Base-by-base conservation (phyloP, 2,797 vertebrate species). In the Aphelocoma californica region DNA sequence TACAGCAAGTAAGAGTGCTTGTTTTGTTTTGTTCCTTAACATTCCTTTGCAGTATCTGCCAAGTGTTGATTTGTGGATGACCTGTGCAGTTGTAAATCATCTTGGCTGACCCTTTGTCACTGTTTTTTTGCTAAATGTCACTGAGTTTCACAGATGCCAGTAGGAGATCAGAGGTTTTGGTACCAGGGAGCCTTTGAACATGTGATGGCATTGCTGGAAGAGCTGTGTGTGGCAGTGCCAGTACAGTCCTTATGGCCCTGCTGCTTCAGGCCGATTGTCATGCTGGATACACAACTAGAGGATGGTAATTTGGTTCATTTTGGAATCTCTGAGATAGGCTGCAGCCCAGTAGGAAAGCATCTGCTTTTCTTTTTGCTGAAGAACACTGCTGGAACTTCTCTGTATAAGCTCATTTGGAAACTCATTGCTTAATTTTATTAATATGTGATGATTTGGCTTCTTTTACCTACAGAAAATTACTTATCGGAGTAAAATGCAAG, bases 401-500 rank as follows among this genome's bases (percentile, higher is more conserved):
- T 70, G 44, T 69, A 16, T 18, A 66, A 90, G 23, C 56, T 94
- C 66, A 29, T 45, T 75, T 58, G 50, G 70, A 92, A 86, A 7
- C 34, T 24, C 13, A 0, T 73, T 71, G 53, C 88, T 80, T 84
- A 77, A 70, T 80, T 95, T 97, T 90, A 80, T 86, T 95, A 85
- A 65, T 92, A 66, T 42, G 78, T 61, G 74, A 38, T 88, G 53
- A 93, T 93, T 88, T 93, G 93, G 56, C 53, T 82, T 31, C 53
- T 95, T 92, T 85, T 82, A 96, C 94, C 88, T 95, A 61, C n/a
- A 57, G 61, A 96, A 96, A 95, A 94, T 75, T n/a, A 82, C 50
- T 94, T 95, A 67, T 81, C 48, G 15, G 74, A 70, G 75, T 80
- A 65, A 56, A 92, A 93, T 78, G 88, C 81, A 82, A 50, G 72